Evolutionary conservation across 2,113 vertebrate species (phyloP).

Genomic region (Melanocharis versteri): DNA sequence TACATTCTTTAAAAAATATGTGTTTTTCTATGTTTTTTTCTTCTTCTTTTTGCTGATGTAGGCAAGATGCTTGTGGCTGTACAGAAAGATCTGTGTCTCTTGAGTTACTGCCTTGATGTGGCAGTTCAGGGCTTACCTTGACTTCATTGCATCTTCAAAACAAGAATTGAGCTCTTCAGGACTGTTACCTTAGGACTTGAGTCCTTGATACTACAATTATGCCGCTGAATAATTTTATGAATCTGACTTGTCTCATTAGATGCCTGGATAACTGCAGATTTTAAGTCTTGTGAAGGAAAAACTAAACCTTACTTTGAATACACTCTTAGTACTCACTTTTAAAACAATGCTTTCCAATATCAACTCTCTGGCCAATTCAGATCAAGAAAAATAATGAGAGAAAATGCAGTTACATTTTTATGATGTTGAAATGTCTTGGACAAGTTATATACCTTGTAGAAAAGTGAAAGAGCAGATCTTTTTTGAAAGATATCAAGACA

Average conservation of each 20-base stretch:
- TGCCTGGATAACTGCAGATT: neutral
- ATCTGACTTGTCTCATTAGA: constrained; percentile 10
- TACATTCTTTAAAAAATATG: neutral
- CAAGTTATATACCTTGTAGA: neutral
- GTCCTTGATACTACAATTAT: constrained; percentile 7
- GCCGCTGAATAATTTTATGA: constrained; percentile 18
- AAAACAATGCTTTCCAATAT: neutral
- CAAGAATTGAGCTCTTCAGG: neutral
- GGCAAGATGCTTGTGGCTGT: constrained; percentile 20
- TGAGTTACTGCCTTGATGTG: constrained; percentile 27
- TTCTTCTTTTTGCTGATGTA: constrained; percentile 6
- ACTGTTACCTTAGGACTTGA: constrained; percentile 16
- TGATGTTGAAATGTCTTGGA: neutral
- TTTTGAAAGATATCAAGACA: neutral
- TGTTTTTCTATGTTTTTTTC: neutral
- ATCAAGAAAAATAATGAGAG: neutral
- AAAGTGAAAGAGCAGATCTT: neutral
- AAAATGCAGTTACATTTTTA: neutral
- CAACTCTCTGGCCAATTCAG: neutral
- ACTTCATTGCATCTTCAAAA: constrained; percentile 2
- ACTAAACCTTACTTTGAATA: neutral
- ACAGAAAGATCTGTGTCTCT: neutral
- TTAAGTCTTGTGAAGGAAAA: neutral
- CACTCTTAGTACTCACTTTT: neutral
- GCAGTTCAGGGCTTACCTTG: constrained; percentile 37